phyloP scores from a whole-genome alignment of 2,888 invertebrate genomes.

The Hirtodrosophila cameraria region DNA sequence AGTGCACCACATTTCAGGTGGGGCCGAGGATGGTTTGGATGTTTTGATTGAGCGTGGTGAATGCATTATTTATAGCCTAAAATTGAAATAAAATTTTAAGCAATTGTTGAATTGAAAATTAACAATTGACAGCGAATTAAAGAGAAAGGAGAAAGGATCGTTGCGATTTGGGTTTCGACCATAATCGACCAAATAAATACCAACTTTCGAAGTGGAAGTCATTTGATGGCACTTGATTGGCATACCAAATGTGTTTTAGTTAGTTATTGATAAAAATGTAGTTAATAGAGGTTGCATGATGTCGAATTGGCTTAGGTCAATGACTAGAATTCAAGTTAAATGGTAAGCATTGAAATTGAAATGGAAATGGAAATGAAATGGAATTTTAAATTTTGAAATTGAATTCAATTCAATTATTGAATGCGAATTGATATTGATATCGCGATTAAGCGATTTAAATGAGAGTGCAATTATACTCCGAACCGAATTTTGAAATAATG shows the following conservation, averaged over 20 bases:
- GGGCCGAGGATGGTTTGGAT: no score
- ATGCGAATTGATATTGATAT: constrained; percentile 10
- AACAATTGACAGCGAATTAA: constrained; percentile 1
- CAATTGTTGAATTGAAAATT: neutral
- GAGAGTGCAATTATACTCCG: constrained; percentile 18
- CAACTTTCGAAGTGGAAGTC: neutral
- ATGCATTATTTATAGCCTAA: neutral
- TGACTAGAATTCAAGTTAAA: neutral
- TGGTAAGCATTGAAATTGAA: constrained; percentile 4
- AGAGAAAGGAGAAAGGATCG: neutral
- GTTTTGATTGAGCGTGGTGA: no score
- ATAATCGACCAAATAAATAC: no score
- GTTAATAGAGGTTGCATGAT: constrained; percentile 14
- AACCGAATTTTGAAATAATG: no score
- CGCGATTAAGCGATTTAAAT: neutral
- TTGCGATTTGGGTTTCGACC: neutral
- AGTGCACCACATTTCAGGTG: no score
- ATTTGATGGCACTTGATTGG: constrained; percentile 1
- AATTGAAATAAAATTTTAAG: constrained; percentile 1
- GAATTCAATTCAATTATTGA: no score
- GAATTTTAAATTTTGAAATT: constrained; percentile 1
- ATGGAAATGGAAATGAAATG: neutral
- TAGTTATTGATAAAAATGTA: constrained; percentile 42
- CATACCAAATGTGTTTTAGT: constrained; percentile 8
- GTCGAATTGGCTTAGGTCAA: constrained; percentile 7